Percentiles rank a stretch among this genome's conserved stretches.
phyloP scores from a whole-genome alignment of 1,140 invertebrate species.

The Spodoptera litura region DNA sequence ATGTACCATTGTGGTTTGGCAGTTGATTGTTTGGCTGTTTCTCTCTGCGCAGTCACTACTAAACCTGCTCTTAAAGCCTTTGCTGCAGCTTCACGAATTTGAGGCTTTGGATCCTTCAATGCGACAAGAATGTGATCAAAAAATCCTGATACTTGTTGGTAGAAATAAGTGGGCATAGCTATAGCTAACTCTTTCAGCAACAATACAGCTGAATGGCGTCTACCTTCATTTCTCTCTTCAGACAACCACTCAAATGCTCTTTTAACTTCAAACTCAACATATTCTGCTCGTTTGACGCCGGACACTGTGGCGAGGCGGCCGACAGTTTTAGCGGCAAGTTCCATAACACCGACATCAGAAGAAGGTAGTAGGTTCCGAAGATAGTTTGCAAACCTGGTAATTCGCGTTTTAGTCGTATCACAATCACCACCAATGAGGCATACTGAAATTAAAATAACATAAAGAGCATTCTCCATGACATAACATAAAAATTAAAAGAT shows the following conservation, averaged over 20 bases:
- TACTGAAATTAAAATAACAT: slow-evolving; percentile 87
- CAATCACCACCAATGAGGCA: slow-evolving; percentile 97
- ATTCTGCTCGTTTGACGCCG: slow-evolving; percentile 97
- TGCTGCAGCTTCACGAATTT: slow-evolving; percentile 96
- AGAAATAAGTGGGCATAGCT: slow-evolving; percentile 99
- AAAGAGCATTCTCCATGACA: slow-evolving; percentile 4
- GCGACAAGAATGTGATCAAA: slow-evolving; percentile 98
- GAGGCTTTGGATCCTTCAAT: slow-evolving; percentile 96
- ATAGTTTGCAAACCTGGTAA: slow-evolving; percentile 97
- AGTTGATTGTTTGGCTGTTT: slow-evolving; percentile 95
- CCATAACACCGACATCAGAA: slow-evolving; percentile 96
- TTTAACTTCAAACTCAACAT: slow-evolving; percentile 97
- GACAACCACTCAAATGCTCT: slow-evolving; percentile 97
- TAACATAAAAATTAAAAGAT: slow-evolving; percentile 26
- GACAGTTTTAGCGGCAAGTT: slow-evolving; percentile 97
- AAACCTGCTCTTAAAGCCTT: slow-evolving; percentile 97
- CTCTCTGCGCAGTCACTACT: slow-evolving; percentile 97
- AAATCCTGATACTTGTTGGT: slow-evolving; percentile 98
- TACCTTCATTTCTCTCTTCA: slow-evolving; percentile 95
- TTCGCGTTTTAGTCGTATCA: slow-evolving; percentile 95
- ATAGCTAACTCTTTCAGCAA: slow-evolving; percentile 97
- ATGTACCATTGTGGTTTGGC: slow-evolving; percentile 96
- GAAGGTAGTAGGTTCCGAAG: slow-evolving; percentile 95
- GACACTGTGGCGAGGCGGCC: slow-evolving; percentile 96
- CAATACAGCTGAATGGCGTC: slow-evolving; percentile 96